Evolutionary conservation across 2,797 vertebrate genomes (phyloP).

Genomic region (Sciurus vulgaris): DNA sequence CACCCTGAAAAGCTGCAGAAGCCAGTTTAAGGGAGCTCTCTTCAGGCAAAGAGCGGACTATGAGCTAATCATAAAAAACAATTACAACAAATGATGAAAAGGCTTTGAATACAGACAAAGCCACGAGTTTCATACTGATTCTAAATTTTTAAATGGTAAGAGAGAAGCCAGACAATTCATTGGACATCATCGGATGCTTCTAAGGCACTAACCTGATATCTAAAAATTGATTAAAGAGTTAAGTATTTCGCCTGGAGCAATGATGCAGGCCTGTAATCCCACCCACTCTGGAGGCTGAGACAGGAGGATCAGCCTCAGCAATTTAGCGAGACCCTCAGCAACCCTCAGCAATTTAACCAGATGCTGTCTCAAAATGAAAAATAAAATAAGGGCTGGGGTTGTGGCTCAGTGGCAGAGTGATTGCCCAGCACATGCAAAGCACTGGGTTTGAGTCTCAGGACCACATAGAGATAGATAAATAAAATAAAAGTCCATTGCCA

Average conservation of each 20-base stretch:
- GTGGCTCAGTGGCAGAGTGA: too few species aligned
- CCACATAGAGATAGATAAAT: too few species aligned
- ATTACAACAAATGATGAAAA: background rate
- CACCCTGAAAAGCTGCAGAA: background rate
- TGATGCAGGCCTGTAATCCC: background rate
- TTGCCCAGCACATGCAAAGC: too few species aligned
- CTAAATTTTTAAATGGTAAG: background rate
- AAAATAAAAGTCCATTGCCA: too few species aligned
- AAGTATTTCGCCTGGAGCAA: too few species aligned
- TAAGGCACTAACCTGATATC: background rate
- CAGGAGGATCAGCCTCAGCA: background rate
- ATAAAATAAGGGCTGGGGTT: background rate
- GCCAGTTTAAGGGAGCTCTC: background rate
- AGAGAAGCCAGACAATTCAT: background rate
- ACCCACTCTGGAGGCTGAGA: background rate
- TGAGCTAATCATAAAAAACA: background rate
- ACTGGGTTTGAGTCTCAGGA: too few species aligned
- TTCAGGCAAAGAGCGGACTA: background rate
- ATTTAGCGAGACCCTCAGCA: background rate
- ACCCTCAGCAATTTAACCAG: too few species aligned
- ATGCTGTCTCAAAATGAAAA: background rate
- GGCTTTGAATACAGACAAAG: background rate
- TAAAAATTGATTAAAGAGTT: background rate
- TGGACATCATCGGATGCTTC: background rate
- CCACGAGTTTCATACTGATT: background rate